phyloP scores from a whole-genome alignment of 2,797 vertebrate genomes.

The Alfaro cultratus region DNA sequence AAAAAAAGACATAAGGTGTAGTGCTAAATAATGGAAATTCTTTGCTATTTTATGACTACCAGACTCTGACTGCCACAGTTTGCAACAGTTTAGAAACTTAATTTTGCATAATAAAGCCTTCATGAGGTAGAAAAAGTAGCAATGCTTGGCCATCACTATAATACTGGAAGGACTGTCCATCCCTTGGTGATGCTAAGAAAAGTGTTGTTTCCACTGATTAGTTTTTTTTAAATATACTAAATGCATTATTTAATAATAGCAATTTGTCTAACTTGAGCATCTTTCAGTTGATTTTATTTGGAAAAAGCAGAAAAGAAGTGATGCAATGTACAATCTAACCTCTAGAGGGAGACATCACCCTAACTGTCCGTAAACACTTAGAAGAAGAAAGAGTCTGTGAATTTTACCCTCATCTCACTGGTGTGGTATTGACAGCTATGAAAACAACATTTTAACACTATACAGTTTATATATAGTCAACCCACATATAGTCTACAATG shows the following conservation, averaged over 20 bases:
- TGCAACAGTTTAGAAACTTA: background rate
- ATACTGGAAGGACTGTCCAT: background rate
- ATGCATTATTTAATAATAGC: background rate
- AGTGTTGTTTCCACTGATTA: background rate
- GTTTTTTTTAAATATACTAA: background rate
- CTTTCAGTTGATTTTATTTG: background rate
- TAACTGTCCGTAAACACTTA: background rate
- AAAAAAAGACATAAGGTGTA: background rate
- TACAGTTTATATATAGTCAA: background rate
- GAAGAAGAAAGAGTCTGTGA: conserved; percentile 32
- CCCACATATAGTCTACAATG: conserved; percentile 72
- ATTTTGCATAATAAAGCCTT: background rate
- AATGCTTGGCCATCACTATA: too few species aligned
- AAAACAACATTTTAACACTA: background rate
- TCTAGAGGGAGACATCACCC: conserved; percentile 8
- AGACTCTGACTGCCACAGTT: background rate
- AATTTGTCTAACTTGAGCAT: background rate
- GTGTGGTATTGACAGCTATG: conserved; percentile 16
- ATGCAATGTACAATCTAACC: conserved; percentile 1
- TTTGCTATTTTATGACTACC: background rate
- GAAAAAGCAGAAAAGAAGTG: background rate
- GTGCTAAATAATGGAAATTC: background rate
- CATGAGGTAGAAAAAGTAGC: background rate
- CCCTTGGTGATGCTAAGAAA: background rate
- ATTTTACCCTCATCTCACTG: background rate